Evolutionary conservation across 2,888 invertebrate species (phyloP).

Genomic region (Drosophila nr. fundita): DNA sequence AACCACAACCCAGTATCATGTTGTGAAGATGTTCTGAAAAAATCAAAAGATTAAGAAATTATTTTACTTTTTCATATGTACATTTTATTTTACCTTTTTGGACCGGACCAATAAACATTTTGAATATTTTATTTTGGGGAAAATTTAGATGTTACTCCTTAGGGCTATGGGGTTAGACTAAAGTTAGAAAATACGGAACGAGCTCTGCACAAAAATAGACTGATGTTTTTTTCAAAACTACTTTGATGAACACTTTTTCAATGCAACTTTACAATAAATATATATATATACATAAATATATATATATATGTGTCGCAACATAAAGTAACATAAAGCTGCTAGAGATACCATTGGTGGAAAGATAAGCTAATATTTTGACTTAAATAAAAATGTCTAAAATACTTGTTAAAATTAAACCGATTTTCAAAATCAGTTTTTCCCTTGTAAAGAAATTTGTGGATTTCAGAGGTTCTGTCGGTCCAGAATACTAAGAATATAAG

Average conservation of each 20-base stretch:
- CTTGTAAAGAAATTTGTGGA: neutral
- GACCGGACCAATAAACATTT: conserved; percentile 40
- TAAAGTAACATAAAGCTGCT: too few relatives aligned
- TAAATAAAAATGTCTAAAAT: neutral
- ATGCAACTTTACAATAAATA: neutral
- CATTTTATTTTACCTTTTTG: neutral
- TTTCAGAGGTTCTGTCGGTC: neutral
- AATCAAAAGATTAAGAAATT: too few relatives aligned
- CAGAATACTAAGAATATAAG: neutral
- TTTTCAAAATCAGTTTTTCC: too few relatives aligned
- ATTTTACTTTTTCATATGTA: neutral
- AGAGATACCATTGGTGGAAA: too few relatives aligned
- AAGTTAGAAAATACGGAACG: neutral
- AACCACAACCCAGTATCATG: conserved; percentile 59
- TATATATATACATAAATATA: too few relatives aligned
- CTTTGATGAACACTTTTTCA: neutral
- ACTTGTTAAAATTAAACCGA: neutral
- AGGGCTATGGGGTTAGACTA: neutral
- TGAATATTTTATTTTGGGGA: neutral
- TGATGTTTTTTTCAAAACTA: neutral
- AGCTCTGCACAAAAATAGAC: neutral
- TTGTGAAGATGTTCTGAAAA: neutral
- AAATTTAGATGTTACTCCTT: conserved; percentile 26
- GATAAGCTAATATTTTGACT: neutral
- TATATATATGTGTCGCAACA: too few relatives aligned